Conservation (phyloP, 2,113 vertebrate species). For the Syrrhaptes paradoxus region DNA sequence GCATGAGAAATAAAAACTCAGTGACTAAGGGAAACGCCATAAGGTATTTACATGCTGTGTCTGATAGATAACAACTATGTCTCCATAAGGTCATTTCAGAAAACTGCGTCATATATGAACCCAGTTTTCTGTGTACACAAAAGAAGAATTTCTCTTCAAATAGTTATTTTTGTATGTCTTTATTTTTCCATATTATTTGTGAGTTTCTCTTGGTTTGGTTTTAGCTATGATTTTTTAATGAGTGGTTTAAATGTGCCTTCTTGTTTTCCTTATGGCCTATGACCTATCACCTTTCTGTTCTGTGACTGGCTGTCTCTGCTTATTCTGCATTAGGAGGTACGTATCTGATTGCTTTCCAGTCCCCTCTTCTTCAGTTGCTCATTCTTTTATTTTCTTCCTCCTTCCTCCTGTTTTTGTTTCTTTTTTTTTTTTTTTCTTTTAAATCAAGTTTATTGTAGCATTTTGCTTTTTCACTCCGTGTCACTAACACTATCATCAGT, state of each 20-base stretch:
- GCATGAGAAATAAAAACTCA: not conserved
- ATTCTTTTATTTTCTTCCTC: constrained; percentile 54
- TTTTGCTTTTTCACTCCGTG: constrained; percentile 48
- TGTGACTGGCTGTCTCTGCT: constrained; percentile 91
- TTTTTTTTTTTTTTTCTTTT: not conserved
- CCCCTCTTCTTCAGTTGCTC: constrained; percentile 66
- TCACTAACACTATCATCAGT: constrained; percentile 53
- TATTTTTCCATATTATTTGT: constrained; percentile 74
- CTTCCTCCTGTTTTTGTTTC: not conserved
- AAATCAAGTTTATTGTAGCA: not conserved
- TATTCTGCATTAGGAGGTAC: constrained; percentile 92
- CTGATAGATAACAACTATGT: not conserved
- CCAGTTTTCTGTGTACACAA: constrained; percentile 22
- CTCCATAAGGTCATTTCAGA: constrained; percentile 26
- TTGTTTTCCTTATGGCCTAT: constrained; percentile 86
- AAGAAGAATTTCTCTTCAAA: constrained; percentile 45
- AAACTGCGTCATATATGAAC: constrained; percentile 3
- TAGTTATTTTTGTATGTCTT: constrained; percentile 73
- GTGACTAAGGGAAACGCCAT: not conserved
- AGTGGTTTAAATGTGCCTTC: constrained; percentile 85
- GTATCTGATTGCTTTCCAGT: constrained; percentile 80
- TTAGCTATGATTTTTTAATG: constrained; percentile 77
- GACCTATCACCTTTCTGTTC: constrained; percentile 91
- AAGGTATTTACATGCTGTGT: not conserved
- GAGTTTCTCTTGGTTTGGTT: constrained; percentile 80